Conservation (phyloP, 1,140 invertebrate species). For the Drosophila orena region DNA sequence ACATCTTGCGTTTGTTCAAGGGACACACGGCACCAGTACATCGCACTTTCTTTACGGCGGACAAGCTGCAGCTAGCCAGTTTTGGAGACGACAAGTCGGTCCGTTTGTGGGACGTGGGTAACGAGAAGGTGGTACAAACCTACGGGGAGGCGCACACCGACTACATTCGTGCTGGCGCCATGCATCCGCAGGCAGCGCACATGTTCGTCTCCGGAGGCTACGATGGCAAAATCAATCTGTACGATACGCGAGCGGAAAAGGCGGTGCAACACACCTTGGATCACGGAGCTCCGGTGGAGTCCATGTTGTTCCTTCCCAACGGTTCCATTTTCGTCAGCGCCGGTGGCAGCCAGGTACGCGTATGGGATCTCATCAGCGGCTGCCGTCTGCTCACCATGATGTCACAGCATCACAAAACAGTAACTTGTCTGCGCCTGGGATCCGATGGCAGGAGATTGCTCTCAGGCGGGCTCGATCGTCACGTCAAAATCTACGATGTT, state of each 20-base stretch:
- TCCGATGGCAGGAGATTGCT: constrained; percentile 92
- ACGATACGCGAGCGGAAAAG: constrained; percentile 92
- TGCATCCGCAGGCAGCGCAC: constrained; percentile 91
- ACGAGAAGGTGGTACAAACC: constrained; percentile 89
- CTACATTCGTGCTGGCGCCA: constrained; percentile 92
- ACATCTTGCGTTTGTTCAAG: constrained; percentile 89
- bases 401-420: constrained; percentile 96
- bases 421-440: constrained; percentile 92
- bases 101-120: constrained; percentile 95
- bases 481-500: constrained; percentile 97
- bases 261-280: constrained; percentile 90
- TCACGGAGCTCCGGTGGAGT: constrained; percentile 96
- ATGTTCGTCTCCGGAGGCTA: constrained; percentile 96
- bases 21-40: constrained; percentile 89
- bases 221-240: constrained; percentile 95
- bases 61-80: constrained; percentile 92
- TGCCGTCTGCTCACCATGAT: constrained; percentile 93
- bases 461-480: constrained; percentile 95
- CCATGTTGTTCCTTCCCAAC: constrained; percentile 94
- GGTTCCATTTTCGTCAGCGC: constrained; percentile 96
- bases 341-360: constrained; percentile 95
- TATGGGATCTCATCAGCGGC: constrained; percentile 96
- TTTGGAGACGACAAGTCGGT: constrained; percentile 98
- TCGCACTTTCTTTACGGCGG: constrained; percentile 92
- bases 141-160: constrained; percentile 91